These are phyloP conservation scores for Nasonovia ribisnigri DNA, from an alignment of 2,888 invertebrate genomes.

Conservation along the genomic window DNA sequence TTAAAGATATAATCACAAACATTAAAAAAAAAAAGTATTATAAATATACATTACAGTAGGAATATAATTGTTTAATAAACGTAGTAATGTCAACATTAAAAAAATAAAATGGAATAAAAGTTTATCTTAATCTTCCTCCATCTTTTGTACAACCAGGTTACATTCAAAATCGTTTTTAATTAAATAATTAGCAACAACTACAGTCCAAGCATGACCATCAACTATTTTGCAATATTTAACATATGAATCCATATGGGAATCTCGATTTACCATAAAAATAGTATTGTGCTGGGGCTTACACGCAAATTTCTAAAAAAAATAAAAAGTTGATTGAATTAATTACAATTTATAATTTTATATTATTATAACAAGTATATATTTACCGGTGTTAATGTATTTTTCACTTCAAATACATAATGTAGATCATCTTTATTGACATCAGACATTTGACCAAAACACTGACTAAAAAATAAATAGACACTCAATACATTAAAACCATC, in stretches of 20 bases:
- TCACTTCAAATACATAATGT: slow-evolving; percentile 45
- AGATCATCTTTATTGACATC: neutral
- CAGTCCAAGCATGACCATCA: slow-evolving; percentile 59
- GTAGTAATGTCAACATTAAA: neutral
- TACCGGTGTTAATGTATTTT: neutral
- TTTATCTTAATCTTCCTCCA: neutral
- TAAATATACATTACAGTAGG: neutral
- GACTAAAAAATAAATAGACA: slow-evolving; percentile 51
- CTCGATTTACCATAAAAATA: slow-evolving; percentile 40
- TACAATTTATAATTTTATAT: neutral
- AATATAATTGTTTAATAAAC: neutral
- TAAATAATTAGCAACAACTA: slow-evolving; percentile 46
- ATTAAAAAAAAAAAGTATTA: neutral
- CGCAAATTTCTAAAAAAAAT: slow-evolving; percentile 54
- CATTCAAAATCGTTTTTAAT: neutral
- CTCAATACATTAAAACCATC: slow-evolving; percentile 13
- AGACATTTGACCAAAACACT: slow-evolving; percentile 37
- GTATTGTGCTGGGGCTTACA: slow-evolving; percentile 35
- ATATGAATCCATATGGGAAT: slow-evolving; percentile 23
- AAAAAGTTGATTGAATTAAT: neutral
- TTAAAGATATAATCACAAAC: neutral
- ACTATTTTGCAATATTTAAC: slow-evolving; percentile 55
- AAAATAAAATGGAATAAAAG: neutral
- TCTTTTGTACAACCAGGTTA: accelerated
- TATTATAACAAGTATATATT: neutral